Percentiles rank a stretch among this genome's conserved stretches.
Evolutionary conservation across 1,140 invertebrate species (phyloP).

Genomic region (Orchesella cincta): DNA sequence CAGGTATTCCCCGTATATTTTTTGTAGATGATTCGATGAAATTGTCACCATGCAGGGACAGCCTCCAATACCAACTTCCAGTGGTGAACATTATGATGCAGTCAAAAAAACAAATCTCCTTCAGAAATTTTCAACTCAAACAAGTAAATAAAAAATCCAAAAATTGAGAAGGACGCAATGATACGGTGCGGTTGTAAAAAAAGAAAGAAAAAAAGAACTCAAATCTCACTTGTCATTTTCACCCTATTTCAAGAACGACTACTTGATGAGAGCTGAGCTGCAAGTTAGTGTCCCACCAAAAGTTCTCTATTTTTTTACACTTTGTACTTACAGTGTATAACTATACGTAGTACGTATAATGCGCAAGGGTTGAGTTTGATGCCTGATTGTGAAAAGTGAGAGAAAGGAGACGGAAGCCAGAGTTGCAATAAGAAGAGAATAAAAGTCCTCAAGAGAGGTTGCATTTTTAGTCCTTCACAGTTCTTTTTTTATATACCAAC

Average conservation of each 20-base stretch:
- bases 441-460: slow-evolving; percentile 13
- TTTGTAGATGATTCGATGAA: too few species aligned
- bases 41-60: too few species aligned
- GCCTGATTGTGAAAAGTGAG: not conserved
- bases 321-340: not conserved
- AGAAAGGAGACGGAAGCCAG: not conserved
- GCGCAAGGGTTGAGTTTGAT: not conserved
- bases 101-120: too few species aligned
- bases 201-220: not conserved
- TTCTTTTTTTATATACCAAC: not conserved
- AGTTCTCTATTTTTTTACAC: too few species aligned
- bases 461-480: not conserved
- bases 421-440: not conserved
- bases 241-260: not conserved
- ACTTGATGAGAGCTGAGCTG: not conserved
- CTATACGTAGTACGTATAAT: not conserved
- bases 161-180: not conserved
- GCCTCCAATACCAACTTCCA: too few species aligned
- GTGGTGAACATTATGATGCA: too few species aligned
- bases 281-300: too few species aligned
- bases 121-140: too few species aligned
- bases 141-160: not conserved
- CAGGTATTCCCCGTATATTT: too few species aligned
- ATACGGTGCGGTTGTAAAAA: not conserved
- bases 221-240: slow-evolving; percentile 21